Conservation (phyloP, 2,888 invertebrate genomes). For the Spilarctia lutea region DNA sequence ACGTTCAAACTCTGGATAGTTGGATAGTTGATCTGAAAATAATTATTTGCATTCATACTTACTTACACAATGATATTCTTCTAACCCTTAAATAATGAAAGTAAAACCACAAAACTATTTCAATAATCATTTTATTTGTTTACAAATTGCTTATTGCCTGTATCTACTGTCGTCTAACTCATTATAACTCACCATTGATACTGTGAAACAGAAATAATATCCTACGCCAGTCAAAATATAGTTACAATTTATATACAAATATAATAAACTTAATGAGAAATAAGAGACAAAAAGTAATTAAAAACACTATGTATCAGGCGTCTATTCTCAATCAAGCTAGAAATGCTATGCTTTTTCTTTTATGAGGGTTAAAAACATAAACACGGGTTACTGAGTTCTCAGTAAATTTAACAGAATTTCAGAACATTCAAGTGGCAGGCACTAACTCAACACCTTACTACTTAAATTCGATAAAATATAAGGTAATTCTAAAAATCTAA, state of each 20-base stretch:
- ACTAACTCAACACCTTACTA: background rate
- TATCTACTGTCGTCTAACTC: constrained; percentile 62
- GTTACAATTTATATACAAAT: constrained; percentile 37
- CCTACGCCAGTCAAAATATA: constrained; percentile 36
- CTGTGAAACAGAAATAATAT: constrained; percentile 38
- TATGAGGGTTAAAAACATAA: background rate
- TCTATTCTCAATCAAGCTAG: constrained; percentile 26
- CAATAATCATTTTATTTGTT: constrained; percentile 69
- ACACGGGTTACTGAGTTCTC: background rate
- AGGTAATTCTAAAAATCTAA: background rate
- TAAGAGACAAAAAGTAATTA: constrained; percentile 20
- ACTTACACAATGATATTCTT: background rate
- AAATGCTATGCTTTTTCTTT: constrained; percentile 5
- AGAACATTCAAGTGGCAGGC: background rate
- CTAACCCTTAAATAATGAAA: background rate
- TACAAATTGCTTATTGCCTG: constrained; percentile 72
- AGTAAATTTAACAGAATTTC: background rate
- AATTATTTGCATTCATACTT: background rate
- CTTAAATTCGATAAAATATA: background rate
- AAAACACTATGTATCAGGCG: constrained; percentile 15
- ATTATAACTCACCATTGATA: constrained; percentile 40
- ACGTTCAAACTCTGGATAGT: background rate
- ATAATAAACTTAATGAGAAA: constrained; percentile 30
- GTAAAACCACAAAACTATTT: constrained; percentile 48
- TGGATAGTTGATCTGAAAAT: background rate